These are phyloP conservation scores for Ascidia mentula DNA, from an alignment of 23 tunicate species.

Conservation along the genomic window DNA sequence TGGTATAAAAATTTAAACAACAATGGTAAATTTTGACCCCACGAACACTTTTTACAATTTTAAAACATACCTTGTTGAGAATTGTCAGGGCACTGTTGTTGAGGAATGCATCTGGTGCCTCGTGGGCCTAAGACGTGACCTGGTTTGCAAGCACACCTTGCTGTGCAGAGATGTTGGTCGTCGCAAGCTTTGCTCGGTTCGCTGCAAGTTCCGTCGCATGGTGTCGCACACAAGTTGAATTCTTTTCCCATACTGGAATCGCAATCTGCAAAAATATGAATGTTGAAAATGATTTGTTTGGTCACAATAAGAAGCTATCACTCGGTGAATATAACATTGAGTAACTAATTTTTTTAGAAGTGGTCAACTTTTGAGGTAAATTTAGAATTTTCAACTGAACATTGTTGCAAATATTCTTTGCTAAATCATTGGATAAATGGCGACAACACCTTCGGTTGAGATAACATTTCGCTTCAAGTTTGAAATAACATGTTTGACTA, in stretches of 20 bases:
- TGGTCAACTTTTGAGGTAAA: no score
- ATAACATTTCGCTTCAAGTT: not conserved
- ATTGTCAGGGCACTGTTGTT: not conserved
- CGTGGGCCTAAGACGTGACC: not conserved
- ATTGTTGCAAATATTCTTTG: not conserved
- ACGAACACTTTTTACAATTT: no score
- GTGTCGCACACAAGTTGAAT: slow-evolving; percentile 23
- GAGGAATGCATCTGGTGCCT: not conserved
- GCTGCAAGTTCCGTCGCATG: slow-evolving; percentile 29
- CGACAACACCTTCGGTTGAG: not conserved
- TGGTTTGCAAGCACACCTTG: slow-evolving; percentile 28
- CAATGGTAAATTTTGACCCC: no score
- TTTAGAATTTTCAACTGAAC: no score
- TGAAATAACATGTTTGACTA: not conserved
- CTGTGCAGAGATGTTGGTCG: not conserved
- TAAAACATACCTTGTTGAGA: not conserved
- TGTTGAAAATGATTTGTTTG: no score
- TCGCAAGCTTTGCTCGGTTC: slow-evolving; percentile 8
- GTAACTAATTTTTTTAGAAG: no score
- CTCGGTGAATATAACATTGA: no score
- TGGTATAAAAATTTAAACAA: no score
- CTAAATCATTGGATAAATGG: not conserved
- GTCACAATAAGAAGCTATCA: no score
- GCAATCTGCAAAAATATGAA: not conserved
- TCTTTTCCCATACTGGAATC: slow-evolving; percentile 18